Evolutionary conservation across 2,113 vertebrate species (phyloP), one percentile per base, ranked within the genome.

Genomic region (Ptilonorhynchus violaceus): DNA sequence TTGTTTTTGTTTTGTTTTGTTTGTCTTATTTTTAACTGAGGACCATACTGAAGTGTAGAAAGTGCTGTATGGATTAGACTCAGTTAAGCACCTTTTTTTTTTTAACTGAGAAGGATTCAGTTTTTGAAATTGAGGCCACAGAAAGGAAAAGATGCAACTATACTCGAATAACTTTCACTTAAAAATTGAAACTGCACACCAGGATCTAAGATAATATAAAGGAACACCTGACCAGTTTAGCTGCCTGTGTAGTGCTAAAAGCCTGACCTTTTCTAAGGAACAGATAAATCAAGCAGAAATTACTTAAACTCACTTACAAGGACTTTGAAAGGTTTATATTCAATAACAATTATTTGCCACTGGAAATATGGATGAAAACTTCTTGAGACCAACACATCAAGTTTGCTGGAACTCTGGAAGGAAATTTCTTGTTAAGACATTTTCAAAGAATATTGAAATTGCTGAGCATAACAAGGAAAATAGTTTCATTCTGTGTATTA

Each of bases 361-460:
- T 88, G 47, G 47, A 93, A 91, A 75, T 15, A 15, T 53, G 46
- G 8, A 85, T 41, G 53, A 81, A 37, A 84, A 37, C 10, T 87
- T 92, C 67, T 86, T 41, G 68, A 95, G 76, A 66, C 35, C 8
- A 27, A 7, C 10, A 79, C 49, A 62, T 47, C 8, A 92, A 23
- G 7, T 77, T 96, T 53, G 30, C 23, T 85, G 64, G 60, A 92
- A 81, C 9, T 87, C 75, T 72, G 64, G 91, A 72, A 95, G 16
- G 9, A 97, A 93, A 92, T 80, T 86, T 15, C 56, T 92, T 96
- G 69, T 64, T 94, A 80, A 92, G 44, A 50, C 1, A 4, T 90
- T 96, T 93, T 95, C 53, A 91, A 42, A 80, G 41, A 59, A 69
- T 91, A 79, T 47, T 88, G 33, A 67, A 85, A 72, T 56, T 85